phyloP scores from a whole-genome alignment of 2,888 invertebrate species.

The Stenodera caucasica region DNA sequence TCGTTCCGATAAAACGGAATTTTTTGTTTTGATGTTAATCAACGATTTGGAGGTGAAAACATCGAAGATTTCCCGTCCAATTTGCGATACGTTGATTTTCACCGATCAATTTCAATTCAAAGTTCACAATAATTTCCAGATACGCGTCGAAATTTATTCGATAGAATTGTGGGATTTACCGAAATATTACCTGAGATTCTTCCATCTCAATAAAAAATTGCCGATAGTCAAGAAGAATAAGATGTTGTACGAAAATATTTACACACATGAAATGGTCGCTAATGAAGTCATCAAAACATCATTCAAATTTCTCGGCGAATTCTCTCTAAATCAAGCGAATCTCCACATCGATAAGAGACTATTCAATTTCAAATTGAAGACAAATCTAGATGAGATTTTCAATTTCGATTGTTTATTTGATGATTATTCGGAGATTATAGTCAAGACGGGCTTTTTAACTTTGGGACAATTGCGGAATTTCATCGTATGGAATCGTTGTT shows the following conservation, averaged over 20 bases:
- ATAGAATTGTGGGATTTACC: slow-evolving; percentile 1
- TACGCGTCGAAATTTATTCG: not conserved
- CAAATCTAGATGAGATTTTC: not conserved
- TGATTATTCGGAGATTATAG: slow-evolving; percentile 26
- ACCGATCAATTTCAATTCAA: slow-evolving; percentile 2
- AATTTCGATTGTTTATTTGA: slow-evolving; percentile 23
- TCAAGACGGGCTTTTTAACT: slow-evolving; percentile 57
- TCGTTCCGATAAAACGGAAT: slow-evolving; percentile 5
- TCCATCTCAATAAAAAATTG: not conserved
- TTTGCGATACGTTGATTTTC: not conserved
- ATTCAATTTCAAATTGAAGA: not conserved
- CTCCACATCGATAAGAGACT: slow-evolving; percentile 13
- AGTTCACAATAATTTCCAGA: not conserved
- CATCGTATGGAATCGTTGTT: slow-evolving; percentile 60
- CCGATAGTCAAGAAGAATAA: not conserved
- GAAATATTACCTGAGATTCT: not conserved
- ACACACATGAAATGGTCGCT: slow-evolving; percentile 35
- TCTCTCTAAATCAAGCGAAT: slow-evolving; percentile 27
- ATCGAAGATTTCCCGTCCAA: slow-evolving; percentile 11
- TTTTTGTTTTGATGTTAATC: slow-evolving; percentile 10
- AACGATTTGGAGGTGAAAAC: slow-evolving; percentile 11
- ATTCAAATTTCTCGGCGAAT: slow-evolving; percentile 33
- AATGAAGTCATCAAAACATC: slow-evolving; percentile 33
- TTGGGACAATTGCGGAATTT: slow-evolving; percentile 53
- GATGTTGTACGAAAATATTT: slow-evolving; percentile 38